Conservation (phyloP, 2,113 vertebrate species). For the Gallinago jamesoni region DNA sequence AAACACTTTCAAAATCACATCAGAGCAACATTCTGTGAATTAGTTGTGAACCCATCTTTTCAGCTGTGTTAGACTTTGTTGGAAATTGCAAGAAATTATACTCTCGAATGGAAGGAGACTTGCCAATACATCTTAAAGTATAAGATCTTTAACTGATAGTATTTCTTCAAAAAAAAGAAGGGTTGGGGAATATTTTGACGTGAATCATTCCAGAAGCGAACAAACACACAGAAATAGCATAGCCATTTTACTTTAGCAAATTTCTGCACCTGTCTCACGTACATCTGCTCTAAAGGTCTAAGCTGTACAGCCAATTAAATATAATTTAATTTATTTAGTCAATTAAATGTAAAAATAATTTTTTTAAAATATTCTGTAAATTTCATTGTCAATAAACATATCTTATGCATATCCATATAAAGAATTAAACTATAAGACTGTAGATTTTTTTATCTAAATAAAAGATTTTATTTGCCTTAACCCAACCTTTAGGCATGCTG, state of each 20-base stretch:
- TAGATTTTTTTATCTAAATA: background rate
- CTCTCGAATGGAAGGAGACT: background rate
- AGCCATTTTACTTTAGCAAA: background rate
- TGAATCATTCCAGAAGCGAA: background rate
- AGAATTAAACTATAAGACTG: background rate
- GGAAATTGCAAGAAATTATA: background rate
- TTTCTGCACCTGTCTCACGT: background rate
- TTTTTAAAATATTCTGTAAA: background rate
- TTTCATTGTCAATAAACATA: background rate
- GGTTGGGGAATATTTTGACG: background rate
- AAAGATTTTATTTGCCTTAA: background rate
- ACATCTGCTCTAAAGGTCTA: background rate
- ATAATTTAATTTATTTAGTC: background rate
- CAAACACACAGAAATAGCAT: background rate
- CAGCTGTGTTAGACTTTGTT: background rate
- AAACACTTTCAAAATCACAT: slow-evolving; percentile 19
- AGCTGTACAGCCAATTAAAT: background rate
- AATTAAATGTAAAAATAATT: background rate
- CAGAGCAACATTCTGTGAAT: background rate
- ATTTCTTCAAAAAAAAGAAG: background rate
- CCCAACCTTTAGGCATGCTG: background rate
- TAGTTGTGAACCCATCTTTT: background rate
- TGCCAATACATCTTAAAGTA: background rate
- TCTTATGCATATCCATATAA: background rate
- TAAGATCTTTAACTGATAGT: background rate